These are phyloP conservation scores for Typhlichthys subterraneus DNA, from an alignment of 2,797 vertebrate species.

Conservation along the genomic window DNA sequence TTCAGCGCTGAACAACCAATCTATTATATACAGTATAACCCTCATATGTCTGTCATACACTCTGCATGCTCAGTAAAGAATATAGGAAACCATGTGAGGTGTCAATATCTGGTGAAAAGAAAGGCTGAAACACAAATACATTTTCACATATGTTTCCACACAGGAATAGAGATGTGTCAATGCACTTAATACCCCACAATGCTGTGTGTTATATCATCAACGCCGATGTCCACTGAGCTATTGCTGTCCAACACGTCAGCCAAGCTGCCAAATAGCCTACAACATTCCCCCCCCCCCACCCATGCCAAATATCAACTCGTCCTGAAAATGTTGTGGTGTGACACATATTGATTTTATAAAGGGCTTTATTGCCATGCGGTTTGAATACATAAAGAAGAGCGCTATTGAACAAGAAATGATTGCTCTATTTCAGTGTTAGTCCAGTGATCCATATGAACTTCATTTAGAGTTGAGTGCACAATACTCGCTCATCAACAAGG, in stretches of 20 bases:
- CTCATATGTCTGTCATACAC: too few species aligned
- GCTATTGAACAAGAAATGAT: conserved; percentile 1
- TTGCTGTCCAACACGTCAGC: background rate
- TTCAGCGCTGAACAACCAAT: too few species aligned
- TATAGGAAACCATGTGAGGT: too few species aligned
- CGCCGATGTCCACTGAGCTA: background rate
- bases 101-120: too few species aligned
- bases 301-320: conserved; percentile 1
- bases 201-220: background rate
- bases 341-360: background rate
- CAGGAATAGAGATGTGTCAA: background rate
- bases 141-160: background rate
- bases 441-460: conserved; percentile 4
- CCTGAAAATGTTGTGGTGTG: background rate
- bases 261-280: background rate
- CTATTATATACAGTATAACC: too few species aligned
- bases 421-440: conserved; percentile 3
- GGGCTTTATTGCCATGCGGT: background rate
- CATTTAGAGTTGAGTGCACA: conserved; percentile 2
- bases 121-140: too few species aligned
- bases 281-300: too few species aligned
- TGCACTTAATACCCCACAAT: background rate
- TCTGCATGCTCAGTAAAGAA: too few species aligned
- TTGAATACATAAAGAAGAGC: background rate
- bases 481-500: background rate